These are phyloP conservation scores for Acanthurus leucopareius DNA, from an alignment of 2,797 vertebrate species.

Conservation along the genomic window DNA sequence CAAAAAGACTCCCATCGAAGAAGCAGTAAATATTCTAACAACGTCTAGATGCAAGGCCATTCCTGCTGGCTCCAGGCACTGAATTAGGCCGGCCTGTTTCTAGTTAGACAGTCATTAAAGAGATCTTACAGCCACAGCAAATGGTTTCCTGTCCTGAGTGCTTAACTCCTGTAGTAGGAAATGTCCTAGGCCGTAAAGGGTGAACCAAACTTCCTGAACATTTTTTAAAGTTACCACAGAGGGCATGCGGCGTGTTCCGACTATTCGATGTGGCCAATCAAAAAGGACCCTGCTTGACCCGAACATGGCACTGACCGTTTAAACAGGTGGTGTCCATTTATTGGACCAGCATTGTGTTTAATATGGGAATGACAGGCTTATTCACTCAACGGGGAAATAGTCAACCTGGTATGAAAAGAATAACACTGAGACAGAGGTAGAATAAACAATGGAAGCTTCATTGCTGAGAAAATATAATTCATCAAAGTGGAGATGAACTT, in stretches of 20 bases:
- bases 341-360: conserved; percentile 72
- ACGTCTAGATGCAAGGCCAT: conserved; percentile 93
- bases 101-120: conserved; percentile 99
- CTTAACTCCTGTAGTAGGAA: conserved; percentile 98
- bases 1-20: conserved; percentile 95
- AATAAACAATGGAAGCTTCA: conserved; percentile 68
- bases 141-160: conserved; percentile 98
- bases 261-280: conserved; percentile 83
- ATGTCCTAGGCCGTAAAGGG: conserved; percentile 91
- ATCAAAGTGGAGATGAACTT: conserved; percentile 66
- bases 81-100: conserved; percentile 97
- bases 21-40: conserved; percentile 96
- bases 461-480: conserved; percentile 77
- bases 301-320: conserved; percentile 82
- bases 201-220: conserved; percentile 96
- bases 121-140: conserved; percentile 97
- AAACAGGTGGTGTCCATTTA: conserved; percentile 90
- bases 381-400: conserved; percentile 66
- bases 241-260: conserved; percentile 84
- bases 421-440: conserved; percentile 63
- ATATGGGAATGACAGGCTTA: conserved; percentile 75
- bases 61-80: conserved; percentile 94
- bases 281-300: conserved; percentile 84
- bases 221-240: conserved; percentile 92
- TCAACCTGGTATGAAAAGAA: conserved; percentile 71